Base-by-base conservation (phyloP, 2,113 vertebrate genomes). In the Columba janthina region DNA sequence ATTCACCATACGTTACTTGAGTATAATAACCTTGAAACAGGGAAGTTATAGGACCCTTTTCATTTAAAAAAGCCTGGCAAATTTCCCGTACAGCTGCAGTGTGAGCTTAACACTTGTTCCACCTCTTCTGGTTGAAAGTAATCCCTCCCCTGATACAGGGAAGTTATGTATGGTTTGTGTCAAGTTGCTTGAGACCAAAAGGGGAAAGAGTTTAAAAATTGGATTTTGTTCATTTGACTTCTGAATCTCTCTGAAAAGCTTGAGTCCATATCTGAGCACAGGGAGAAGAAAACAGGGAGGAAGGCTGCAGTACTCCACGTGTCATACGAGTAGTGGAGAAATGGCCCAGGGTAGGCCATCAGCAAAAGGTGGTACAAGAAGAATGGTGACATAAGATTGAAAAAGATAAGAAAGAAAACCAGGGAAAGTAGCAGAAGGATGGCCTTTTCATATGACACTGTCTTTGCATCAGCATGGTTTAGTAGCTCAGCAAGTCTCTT, bases 1-100 rank as follows among this genome's bases (percentile, higher is more conserved):
- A 95, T 88, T 97, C 58, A 93, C 60, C 64, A 81, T 88, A 94
- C 83, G 86, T 96, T 96, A 93, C 48, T 88, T 94, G 54, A 57
- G 42, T 72, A 90, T 94, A 96, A 93, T 75, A 70, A 96, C 44
- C 26, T 44, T 53, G 73, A 94, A 94, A 71, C 42, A 57, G 72
- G 17, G 34, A 93, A 93, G 80, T 56, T 80, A 58, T 15, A 38
- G 78, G 79, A 88, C 70, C 24, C 28, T 91, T 46, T 79, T 82
- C 10, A 26, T 82, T 90, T 78, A 48, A 80, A 85, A 83, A 36
- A 85, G 14, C 18, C 16, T 34, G 36, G 29, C 4, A 65, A n/a
- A 57, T 84, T 72, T 84, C 40, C 40, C 51, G 9, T 65, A 21
- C 4, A 46, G 26, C n/a, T 88, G 6, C 38, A 56, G 2, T 17